Percentiles rank a stretch among this genome's conserved stretches.
Conservation (phyloP, 2,888 invertebrate genomes). For the Hypsopygia costalis region DNA sequence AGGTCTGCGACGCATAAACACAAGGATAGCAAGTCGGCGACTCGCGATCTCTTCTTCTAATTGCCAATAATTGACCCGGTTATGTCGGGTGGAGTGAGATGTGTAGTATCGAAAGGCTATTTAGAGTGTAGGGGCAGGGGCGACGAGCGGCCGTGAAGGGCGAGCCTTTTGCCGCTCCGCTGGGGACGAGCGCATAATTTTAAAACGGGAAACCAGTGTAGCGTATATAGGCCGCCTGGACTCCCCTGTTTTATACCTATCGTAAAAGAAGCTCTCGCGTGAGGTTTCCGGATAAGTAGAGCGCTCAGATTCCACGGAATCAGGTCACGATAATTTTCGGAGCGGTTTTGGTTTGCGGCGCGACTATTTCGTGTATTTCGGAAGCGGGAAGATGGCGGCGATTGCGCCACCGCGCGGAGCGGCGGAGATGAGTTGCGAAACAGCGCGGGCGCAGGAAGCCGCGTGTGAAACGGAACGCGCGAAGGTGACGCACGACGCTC, state of each 20-base stretch:
- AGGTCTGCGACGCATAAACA: conserved; percentile 62
- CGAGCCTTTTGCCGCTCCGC: conserved; percentile 63
- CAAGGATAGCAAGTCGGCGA: conserved; percentile 52
- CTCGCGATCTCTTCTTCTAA: conserved; percentile 22
- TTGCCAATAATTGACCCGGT: conserved; percentile 23
- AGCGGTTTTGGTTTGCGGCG: conserved; percentile 29
- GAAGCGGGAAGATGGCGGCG: conserved; percentile 41
- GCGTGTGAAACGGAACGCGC: conserved; percentile 48
- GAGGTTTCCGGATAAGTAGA: conserved; percentile 71
- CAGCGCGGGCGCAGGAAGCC: conserved; percentile 46
- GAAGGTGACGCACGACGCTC: conserved; percentile 52
- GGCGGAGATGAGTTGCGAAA: conserved; percentile 50
- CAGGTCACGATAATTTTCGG: conserved; percentile 55
- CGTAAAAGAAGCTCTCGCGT: conserved; percentile 45
- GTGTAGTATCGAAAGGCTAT: conserved; percentile 21
- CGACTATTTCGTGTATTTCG: conserved; percentile 49
- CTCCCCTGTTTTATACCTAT: conserved; percentile 60
- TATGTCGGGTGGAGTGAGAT: conserved; percentile 12
- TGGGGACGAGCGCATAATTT: conserved; percentile 67
- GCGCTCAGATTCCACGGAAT: conserved; percentile 58
- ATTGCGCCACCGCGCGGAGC: conserved; percentile 40
- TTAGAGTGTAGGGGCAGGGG: conserved; percentile 39
- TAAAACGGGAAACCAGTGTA: conserved; percentile 72
- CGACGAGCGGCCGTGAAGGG: conserved; percentile 68
- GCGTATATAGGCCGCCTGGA: conserved; percentile 71